Evolutionary conservation across 2,888 invertebrate genomes (phyloP).

Genomic region (Chorisops tibialis): DNA sequence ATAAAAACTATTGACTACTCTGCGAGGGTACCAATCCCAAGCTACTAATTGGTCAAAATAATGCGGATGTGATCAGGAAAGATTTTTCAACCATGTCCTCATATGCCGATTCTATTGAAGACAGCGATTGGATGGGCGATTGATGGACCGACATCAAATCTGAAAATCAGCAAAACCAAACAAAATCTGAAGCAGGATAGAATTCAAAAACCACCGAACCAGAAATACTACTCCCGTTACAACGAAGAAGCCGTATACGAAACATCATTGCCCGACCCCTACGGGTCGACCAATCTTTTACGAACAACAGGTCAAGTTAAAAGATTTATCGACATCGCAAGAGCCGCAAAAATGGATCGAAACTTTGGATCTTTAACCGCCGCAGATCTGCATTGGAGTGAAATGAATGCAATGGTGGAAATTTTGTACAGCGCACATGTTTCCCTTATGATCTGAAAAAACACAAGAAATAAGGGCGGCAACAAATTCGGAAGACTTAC

Average conservation of each 20-base stretch:
- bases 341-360: too few species aligned
- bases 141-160: neutral
- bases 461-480: neutral
- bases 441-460: neutral
- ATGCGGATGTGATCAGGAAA: neutral
- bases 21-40: neutral
- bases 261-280: neutral
- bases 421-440: neutral
- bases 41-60: neutral
- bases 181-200: neutral
- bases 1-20: neutral
- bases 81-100: neutral
- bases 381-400: neutral
- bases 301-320: neutral
- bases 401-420: conserved; percentile 22
- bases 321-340: neutral
- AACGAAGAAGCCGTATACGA: too few species aligned
- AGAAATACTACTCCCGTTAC: too few species aligned
- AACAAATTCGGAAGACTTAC: neutral
- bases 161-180: neutral
- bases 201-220: too few species aligned
- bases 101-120: neutral
- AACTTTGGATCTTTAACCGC: too few species aligned
- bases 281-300: neutral
- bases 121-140: too few species aligned